Base-by-base conservation (phyloP, 2,113 vertebrate genomes). In the Chlamydotis undulata region DNA sequence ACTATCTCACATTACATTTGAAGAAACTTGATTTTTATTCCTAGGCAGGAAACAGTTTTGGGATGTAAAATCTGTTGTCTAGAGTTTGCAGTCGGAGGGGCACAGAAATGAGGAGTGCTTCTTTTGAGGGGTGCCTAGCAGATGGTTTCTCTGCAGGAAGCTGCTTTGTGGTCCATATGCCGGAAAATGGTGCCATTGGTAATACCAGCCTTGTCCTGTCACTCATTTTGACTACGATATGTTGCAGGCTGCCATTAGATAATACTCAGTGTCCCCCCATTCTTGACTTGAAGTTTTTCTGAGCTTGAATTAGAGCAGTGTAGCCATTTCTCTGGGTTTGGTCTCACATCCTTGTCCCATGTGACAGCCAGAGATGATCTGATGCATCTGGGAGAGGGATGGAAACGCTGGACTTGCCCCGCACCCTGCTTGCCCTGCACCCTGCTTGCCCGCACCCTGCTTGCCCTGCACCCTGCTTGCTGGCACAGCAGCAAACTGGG, bases 341-440 rank as follows among this genome's bases (percentile, higher is more conserved):
- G 25, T 73, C 15, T 8, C 2, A 4, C 18, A 33, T 57, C 15
- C 23, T 94, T 74, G 19, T 74, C 28, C n/a, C 4, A 0, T 23
- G 23, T 55, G 47, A 63, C 60, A 82, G 41, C 16, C 24, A 33
- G 37, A 70, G 71, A 35, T 33, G 33, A 85, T 50, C 25, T 0
- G 3, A n/a, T 31, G 17, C 5, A 5, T 21, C 12, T 24, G 22
- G 10, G n/a, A 79, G 19, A 88, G 56, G 28, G n/a, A n/a, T 15
- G 16, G 52, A 50, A 68, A 17, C 0, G 0, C 45, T 52, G 31
- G 61, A 24, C 28, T 53, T 74, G 24, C 43, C 21, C 25, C 0
- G 0, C 9, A 25, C 29, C 26, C 41, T 28, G 28, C 19, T 9
- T 56, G 55, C 16, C 41, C 41, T 74, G 87, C 52, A 39, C 0